Conservation (phyloP, 2,113 vertebrate genomes). For the Sigmodon hispidus region DNA sequence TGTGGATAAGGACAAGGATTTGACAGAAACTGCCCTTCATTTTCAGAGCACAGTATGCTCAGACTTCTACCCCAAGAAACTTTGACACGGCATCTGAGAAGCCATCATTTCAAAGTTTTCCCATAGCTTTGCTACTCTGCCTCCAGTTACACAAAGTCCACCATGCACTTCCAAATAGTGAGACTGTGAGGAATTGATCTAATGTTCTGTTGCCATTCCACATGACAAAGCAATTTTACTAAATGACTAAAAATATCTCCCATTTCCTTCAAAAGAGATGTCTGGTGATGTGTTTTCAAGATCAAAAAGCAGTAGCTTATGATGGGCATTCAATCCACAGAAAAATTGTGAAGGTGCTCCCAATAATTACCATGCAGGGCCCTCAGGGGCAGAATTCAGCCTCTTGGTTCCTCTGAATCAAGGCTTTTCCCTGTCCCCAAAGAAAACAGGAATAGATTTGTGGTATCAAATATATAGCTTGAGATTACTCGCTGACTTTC, state of each 20-base stretch:
- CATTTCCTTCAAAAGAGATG: not conserved
- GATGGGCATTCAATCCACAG: not conserved
- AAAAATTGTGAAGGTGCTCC: not conserved
- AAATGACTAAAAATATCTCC: slow-evolving; percentile 27
- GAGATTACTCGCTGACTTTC: not conserved
- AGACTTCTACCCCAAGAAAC: not conserved
- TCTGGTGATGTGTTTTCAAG: not conserved
- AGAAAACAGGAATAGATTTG: not conserved
- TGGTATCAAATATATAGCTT: not conserved
- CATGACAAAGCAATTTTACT: slow-evolving; percentile 47
- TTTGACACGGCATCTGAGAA: slow-evolving; percentile 4
- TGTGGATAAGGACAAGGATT: not conserved
- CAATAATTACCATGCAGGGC: no score
- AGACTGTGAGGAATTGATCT: slow-evolving; percentile 31
- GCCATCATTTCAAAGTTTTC: not conserved
- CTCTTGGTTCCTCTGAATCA: not conserved
- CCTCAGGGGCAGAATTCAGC: not conserved
- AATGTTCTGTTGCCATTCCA: not conserved
- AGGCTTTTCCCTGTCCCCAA: not conserved
- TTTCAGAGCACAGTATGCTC: not conserved
- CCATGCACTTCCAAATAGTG: slow-evolving; percentile 50
- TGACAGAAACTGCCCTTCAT: not conserved
- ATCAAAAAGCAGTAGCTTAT: not conserved
- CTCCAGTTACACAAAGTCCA: slow-evolving; percentile 32
- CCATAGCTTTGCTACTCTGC: slow-evolving; percentile 25